Conservation (phyloP, 2,113 vertebrate species). For the Andinoacara biseriatus region DNA sequence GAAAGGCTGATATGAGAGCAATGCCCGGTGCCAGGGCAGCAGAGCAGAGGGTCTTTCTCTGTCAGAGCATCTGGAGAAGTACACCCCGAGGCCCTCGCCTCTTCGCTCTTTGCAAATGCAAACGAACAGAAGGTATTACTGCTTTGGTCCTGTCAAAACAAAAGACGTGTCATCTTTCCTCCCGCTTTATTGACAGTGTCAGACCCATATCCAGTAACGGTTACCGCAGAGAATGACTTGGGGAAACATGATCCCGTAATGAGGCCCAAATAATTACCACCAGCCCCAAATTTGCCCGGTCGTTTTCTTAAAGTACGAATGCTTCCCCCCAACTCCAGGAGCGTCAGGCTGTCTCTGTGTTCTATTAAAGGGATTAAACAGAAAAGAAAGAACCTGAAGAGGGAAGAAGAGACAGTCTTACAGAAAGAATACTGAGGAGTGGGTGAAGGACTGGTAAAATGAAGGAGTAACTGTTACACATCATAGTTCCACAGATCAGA, state of each 20-base stretch:
- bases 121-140: constrained; percentile 67
- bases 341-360: constrained; percentile 70
- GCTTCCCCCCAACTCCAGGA: constrained; percentile 19
- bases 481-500: not conserved
- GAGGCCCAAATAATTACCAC: constrained; percentile 77
- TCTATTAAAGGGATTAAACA: constrained; percentile 66
- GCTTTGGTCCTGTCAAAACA: constrained; percentile 78
- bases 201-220: constrained; percentile 71
- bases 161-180: constrained; percentile 70
- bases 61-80: constrained; percentile 61
- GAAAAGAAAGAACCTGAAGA: constrained; percentile 56
- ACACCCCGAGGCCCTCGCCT: constrained; percentile 23
- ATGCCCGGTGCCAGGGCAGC: constrained; percentile 22
- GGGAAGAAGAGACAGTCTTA: constrained; percentile 27
- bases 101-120: constrained; percentile 59
- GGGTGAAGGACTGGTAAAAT: not conserved
- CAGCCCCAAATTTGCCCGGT: constrained; percentile 64
- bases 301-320: constrained; percentile 71
- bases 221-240: constrained; percentile 70
- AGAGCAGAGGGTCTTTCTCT: constrained; percentile 22
- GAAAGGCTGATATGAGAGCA: constrained; percentile 24
- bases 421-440: constrained; percentile 32
- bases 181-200: constrained; percentile 71
- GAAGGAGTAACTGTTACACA: not conserved
- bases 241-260: constrained; percentile 76